Evolutionary conservation across 1,140 invertebrate genomes (phyloP).

Genomic region (Zophobas morio): DNA sequence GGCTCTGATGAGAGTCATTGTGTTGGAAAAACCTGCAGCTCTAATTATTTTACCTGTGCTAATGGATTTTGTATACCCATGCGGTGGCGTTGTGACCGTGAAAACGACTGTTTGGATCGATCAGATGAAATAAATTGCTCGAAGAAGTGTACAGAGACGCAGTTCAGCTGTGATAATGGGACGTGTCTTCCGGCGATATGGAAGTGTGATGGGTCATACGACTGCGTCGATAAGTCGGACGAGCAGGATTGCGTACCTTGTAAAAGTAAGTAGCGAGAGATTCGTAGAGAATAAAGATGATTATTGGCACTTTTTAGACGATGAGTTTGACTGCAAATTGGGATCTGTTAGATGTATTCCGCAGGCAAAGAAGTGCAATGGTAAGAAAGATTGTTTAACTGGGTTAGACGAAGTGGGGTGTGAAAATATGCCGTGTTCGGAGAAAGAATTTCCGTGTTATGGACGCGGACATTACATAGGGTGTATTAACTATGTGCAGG

Average conservation of each 20-base stretch:
- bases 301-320: constrained; percentile 46
- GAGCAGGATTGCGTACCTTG: constrained; percentile 71
- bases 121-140: constrained; percentile 72
- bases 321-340: constrained; percentile 62
- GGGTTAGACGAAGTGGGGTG: constrained; percentile 67
- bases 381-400: constrained; percentile 64
- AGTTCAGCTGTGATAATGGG: constrained; percentile 82
- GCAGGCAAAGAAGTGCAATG: constrained; percentile 74
- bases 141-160: constrained; percentile 73
- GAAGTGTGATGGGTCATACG: constrained; percentile 83
- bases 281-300: neutral
- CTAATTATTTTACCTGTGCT: constrained; percentile 79
- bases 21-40: constrained; percentile 75
- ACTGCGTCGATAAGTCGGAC: constrained; percentile 83
- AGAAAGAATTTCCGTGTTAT: constrained; percentile 78
- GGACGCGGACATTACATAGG: constrained; percentile 63
- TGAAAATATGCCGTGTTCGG: constrained; percentile 71
- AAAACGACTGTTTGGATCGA: constrained; percentile 73
- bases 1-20: constrained; percentile 85
- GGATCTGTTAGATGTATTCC: constrained; percentile 74
- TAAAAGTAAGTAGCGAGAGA: constrained; percentile 52
- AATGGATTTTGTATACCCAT: constrained; percentile 72
- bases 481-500: too few species aligned
- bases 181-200: constrained; percentile 85
- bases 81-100: constrained; percentile 68